These are phyloP conservation scores for Acanthopagrus latus DNA, from an alignment of 2,797 vertebrate genomes.

Conservation along the genomic window DNA sequence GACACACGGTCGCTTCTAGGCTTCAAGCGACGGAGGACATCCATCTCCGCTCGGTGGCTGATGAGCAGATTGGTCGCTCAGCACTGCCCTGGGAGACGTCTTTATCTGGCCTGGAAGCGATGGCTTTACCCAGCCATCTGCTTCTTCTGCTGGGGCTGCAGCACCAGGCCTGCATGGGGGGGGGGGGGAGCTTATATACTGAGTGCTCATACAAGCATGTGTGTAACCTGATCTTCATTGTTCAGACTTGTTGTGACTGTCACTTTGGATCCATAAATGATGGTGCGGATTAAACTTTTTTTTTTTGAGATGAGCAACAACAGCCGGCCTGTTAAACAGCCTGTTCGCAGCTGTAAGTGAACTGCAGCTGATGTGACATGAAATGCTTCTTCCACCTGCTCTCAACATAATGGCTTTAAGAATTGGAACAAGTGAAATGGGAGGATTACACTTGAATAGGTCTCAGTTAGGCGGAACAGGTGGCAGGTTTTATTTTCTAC, in stretches of 20 bases:
- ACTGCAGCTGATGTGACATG: conserved; percentile 48
- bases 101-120: conserved; percentile 76
- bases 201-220: conserved; percentile 3
- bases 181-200: not conserved
- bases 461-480: conserved; percentile 59
- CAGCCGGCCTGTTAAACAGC: conserved; percentile 15
- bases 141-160: conserved; percentile 23
- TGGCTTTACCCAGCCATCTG: conserved; percentile 78
- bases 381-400: conserved; percentile 71
- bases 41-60: conserved; percentile 68
- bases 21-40: conserved; percentile 61
- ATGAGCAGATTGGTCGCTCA: conserved; percentile 68
- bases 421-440: conserved; percentile 64
- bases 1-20: conserved; percentile 50
- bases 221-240: conserved; percentile 59
- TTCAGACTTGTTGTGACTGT: conserved; percentile 42
- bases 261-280: conserved; percentile 29
- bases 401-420: conserved; percentile 63
- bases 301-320: conserved; percentile 2
- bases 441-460: conserved; percentile 63
- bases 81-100: conserved; percentile 69
- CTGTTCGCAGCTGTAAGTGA: conserved; percentile 45
- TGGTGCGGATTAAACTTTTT: conserved; percentile 20
- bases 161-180: conserved; percentile 10
- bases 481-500: conserved; percentile 40